Percentiles rank a stretch among this genome's conserved stretches.
Evolutionary conservation across 2,113 vertebrate species (phyloP).

Genomic region (Arvicanthis niloticus): DNA sequence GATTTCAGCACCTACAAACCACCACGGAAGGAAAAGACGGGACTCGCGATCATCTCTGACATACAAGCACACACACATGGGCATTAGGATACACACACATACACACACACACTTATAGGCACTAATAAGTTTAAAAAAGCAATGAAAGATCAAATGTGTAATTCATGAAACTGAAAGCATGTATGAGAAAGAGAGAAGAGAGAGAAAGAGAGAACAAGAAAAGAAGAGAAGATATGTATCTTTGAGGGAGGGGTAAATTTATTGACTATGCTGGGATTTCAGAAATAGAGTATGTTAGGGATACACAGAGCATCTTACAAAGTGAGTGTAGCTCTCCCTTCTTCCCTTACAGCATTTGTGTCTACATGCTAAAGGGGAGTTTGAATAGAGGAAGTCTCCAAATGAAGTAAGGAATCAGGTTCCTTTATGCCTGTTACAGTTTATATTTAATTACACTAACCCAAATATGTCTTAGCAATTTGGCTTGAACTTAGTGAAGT

Average conservation of each 20-base stretch:
- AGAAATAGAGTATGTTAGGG: not conserved
- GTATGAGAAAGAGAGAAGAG: no score
- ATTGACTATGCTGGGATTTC: slow-evolving; percentile 10
- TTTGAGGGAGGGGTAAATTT: not conserved
- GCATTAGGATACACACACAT: not conserved
- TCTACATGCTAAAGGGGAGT: not conserved
- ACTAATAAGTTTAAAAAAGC: not conserved
- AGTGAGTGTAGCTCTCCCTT: not conserved
- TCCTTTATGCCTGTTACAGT: not conserved
- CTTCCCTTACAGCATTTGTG: not conserved
- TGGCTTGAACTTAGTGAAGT: not conserved
- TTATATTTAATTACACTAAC: not conserved
- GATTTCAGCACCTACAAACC: not conserved
- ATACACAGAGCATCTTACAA: not conserved
- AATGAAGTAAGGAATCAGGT: not conserved
- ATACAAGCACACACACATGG: no score
- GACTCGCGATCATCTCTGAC: not conserved
- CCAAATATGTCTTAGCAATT: not conserved
- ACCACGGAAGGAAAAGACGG: not conserved
- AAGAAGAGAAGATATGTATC: not conserved
- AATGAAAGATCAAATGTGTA: not conserved
- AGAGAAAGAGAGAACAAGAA: not conserved
- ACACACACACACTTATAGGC: not conserved
- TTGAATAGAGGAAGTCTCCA: not conserved
- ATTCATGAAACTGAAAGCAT: not conserved